Conservation (phyloP, 2,797 vertebrate genomes). For the Rhinogobio ventralis region DNA sequence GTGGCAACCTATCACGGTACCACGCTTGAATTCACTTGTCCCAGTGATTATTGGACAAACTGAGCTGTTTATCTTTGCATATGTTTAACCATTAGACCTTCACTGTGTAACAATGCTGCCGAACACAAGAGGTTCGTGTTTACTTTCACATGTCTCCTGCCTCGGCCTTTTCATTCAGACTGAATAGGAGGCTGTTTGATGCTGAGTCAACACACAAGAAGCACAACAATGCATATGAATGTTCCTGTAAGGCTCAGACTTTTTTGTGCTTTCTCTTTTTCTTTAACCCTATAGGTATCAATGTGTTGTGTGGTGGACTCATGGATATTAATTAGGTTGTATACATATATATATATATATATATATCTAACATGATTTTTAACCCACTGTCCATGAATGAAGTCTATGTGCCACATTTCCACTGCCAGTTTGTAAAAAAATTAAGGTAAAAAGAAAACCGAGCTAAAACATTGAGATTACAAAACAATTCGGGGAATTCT, state of each 20-base stretch:
- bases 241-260: not conserved
- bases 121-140: slow-evolving; percentile 72
- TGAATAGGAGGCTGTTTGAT: slow-evolving; percentile 66
- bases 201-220: slow-evolving; percentile 48
- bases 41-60: slow-evolving; percentile 26
- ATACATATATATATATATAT: not conserved
- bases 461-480: not conserved
- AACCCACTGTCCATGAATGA: too few relatives aligned
- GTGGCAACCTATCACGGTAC: too few relatives aligned
- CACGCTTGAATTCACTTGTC: not conserved
- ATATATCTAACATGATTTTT: not conserved
- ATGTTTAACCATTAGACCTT: slow-evolving; percentile 73
- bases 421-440: not conserved
- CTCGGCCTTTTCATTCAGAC: slow-evolving; percentile 53
- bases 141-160: slow-evolving; percentile 65
- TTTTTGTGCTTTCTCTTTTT: not conserved
- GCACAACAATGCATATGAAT: slow-evolving; percentile 46
- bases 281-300: not conserved
- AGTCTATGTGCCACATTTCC: not conserved
- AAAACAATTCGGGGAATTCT: slow-evolving; percentile 27
- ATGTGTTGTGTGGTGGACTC: not conserved
- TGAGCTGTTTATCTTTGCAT: slow-evolving; percentile 21
- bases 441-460: not conserved
- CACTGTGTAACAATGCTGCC: slow-evolving; percentile 63
- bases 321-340: not conserved